phyloP scores from a whole-genome alignment of 2,797 vertebrate species.

The Danio tinwini region DNA sequence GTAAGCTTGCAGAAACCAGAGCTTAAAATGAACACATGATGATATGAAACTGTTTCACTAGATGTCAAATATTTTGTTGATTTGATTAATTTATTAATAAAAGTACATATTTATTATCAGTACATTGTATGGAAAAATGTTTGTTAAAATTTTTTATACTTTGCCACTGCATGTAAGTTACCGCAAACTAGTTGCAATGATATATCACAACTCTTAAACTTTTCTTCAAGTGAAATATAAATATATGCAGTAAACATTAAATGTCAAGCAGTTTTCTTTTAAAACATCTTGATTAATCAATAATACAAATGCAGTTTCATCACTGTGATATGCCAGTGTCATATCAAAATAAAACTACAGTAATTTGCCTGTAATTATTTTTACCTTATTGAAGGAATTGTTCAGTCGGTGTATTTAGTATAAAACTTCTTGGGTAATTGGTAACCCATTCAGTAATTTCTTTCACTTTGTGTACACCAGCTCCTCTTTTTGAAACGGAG shows the following conservation, averaged over 20 bases:
- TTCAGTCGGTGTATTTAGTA: not conserved
- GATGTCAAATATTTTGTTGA: too few relatives aligned
- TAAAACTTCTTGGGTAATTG: not conserved
- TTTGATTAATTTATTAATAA: too few relatives aligned
- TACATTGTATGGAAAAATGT: too few relatives aligned
- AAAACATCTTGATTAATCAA: not conserved
- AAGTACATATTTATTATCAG: too few relatives aligned
- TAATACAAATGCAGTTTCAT: not conserved
- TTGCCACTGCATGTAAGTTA: too few relatives aligned
- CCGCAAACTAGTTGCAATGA: not conserved
- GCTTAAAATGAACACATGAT: too few relatives aligned
- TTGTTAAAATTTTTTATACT: not conserved
- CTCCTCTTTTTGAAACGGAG: conserved; percentile 90
- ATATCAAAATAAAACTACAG: not conserved
- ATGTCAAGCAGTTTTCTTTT: not conserved
- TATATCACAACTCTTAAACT: not conserved
- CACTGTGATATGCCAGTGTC: not conserved
- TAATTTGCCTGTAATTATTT: conserved; percentile 36
- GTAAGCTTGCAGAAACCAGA: too few relatives aligned
- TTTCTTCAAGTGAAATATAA: not conserved
- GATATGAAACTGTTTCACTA: not conserved
- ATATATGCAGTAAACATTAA: not conserved
- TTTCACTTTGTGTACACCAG: conserved; percentile 65
- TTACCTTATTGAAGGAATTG: conserved; percentile 43
- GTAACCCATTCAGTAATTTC: not conserved